These are phyloP conservation scores for Micropterix aruncella DNA, from an alignment of 2,888 invertebrate genomes.

Conservation along the genomic window DNA sequence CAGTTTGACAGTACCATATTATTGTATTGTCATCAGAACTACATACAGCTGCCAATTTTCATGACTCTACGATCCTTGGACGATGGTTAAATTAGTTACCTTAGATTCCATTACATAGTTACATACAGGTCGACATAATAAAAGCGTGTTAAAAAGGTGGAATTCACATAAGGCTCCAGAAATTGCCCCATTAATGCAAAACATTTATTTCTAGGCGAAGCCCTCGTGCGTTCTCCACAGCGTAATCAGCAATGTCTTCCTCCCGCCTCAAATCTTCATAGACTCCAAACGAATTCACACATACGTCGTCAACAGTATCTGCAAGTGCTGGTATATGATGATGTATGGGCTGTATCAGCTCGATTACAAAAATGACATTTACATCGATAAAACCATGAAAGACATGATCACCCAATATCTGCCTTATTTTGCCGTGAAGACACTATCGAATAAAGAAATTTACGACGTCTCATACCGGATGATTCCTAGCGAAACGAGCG, in stretches of 20 bases:
- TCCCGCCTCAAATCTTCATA: conserved; percentile 23
- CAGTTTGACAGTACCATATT: too few relatives aligned
- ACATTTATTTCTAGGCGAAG: conserved; percentile 12
- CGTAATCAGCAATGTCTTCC: conserved; percentile 21
- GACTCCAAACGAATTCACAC: conserved; percentile 19
- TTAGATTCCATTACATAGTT: too few relatives aligned
- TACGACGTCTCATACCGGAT: conserved; percentile 9
- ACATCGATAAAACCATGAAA: conserved; percentile 21
- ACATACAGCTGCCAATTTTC: too few relatives aligned
- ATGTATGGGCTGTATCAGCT: conserved; percentile 23
- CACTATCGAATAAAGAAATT: conserved; percentile 8
- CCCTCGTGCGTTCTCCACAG: conserved; percentile 21
- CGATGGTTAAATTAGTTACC: too few relatives aligned
- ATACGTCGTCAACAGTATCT: conserved; percentile 20
- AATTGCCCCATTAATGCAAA: too few relatives aligned
- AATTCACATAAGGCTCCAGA: too few relatives aligned
- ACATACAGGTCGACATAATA: too few relatives aligned
- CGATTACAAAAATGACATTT: conserved; percentile 19
- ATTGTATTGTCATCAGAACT: too few relatives aligned
- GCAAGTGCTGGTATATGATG: conserved; percentile 25
- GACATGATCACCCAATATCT: conserved; percentile 20
- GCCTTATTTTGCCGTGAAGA: conserved; percentile 15
- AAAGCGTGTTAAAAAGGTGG: too few relatives aligned
- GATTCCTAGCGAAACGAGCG: conserved; percentile 9
- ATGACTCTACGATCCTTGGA: too few relatives aligned